Evolutionary conservation across 2,797 vertebrate genomes (phyloP), one percentile per base, ranked within the genome.

Genomic region (Anguilla megastoma): DNA sequence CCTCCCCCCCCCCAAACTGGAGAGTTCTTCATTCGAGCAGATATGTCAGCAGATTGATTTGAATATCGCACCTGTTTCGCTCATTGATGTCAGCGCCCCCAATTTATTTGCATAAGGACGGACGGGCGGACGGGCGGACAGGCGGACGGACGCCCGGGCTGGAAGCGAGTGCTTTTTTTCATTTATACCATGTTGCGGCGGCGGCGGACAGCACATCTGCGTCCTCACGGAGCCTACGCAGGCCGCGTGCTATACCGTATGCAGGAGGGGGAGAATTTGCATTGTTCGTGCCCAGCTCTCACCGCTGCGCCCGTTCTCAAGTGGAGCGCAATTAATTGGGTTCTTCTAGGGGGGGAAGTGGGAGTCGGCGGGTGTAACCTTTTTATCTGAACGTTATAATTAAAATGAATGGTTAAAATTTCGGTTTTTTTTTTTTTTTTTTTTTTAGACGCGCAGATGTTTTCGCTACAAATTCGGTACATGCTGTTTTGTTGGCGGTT

Each of bases 81-180:
- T 86, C 60, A 83, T 71, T 69, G 84, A 79, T 85, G 88, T 86
- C 86, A 74, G 83, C 86, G 88, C 66, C 87, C 87, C 88, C 86
- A 86, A 88, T 86, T 88, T 85, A 88, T 89, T 87, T 88, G 85
- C 87, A 88, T 89, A 86, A 88, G 76, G 87, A 89, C 87, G 3
- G 30, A 71, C 36, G 74, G 36, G 3, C 36, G 36, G 36, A 3
- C 36, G 36, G 36, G 1, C 36, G 36, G 36, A 0, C 36, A 3
- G 36, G 0, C 36, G 36, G 36, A 27, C 3, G 4, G 30, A 71
- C 36, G 74, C 50, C 66, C 18, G 36, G 56, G 66, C 85, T 86
- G 2, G 36, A 41, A 36, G 16, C 14, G 5, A 80, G 41, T 41
- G 16, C 12, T 41, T 41, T 41, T 18, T 80, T 41, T 48, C 33